Evolutionary conservation across 2,797 vertebrate species (phyloP), one percentile per base, ranked within the genome.

Genomic region (Botia kubotai): DNA sequence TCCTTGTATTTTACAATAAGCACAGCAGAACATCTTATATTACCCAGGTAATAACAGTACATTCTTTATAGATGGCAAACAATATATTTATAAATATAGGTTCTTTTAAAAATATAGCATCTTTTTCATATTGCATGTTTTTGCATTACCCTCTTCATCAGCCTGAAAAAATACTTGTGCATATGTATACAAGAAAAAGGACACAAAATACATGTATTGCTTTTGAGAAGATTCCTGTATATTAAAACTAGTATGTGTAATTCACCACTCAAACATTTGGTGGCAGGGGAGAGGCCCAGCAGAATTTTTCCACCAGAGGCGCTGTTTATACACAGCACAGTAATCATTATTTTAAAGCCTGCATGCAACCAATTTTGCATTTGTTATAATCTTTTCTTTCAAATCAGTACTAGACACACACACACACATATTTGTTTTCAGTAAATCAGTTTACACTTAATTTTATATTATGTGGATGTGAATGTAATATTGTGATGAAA

Each of bases 161-260:
- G 79, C 83, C 86, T 87, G 83, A 63, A 83, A 85, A 85, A 88
- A 86, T 39, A 83, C 84, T 58, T 84, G 84, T 72, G 87, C 82
- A 87, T 93, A 92, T 91, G 92, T 93, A 91, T 90, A 90, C 10
- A 57, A 46, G 23, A 46, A 2, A 62, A 21, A 11, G 17, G 43
- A 36, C 43, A 29, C 39, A 53, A 63, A 63, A 36, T 79, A 53
- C n/a, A 72, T 65, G 11, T 36, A 60, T 58, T 50, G 26, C 57
- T 52, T 62, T 70, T 71, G 3, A 71, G n/a, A 52, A 52, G 67
- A 79, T 55, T 17, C 48, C 0, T 63, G 14, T 67, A 60, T 33
- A 7, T 50, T 26, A 14, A 53, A 66, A 23, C 29, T 26, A 26
- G 23, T 33, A n/a, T 17, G 46, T 17, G 46, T n/a, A 63, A 57